Percentiles rank a stretch among this genome's conserved stretches.
Evolutionary conservation across 2,888 invertebrate genomes (phyloP).

Genomic region (Bellardia pandia): DNA sequence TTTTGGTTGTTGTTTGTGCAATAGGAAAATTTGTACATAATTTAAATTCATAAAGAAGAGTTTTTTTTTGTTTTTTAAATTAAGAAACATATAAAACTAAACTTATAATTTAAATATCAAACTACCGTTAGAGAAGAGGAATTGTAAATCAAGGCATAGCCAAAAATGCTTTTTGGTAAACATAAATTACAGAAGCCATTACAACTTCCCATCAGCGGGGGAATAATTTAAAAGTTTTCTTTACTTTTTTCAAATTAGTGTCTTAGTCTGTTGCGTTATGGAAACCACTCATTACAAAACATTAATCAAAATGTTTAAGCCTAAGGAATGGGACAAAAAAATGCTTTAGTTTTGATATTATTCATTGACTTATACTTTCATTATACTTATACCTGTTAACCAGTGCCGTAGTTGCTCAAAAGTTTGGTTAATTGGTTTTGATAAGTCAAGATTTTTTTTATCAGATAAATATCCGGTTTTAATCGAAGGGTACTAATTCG

Average conservation of each 20-base stretch:
- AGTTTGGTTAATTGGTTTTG: no score
- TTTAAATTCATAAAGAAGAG: constrained; percentile 38
- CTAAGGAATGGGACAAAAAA: neutral
- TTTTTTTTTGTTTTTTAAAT: constrained; percentile 2
- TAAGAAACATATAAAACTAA: constrained; percentile 17
- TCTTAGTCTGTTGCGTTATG: neutral
- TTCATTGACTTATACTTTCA: no score
- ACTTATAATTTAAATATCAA: constrained; percentile 36
- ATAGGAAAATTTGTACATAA: constrained; percentile 19
- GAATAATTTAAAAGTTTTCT: neutral
- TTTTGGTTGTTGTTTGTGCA: constrained; percentile 10
- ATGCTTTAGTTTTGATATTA: neutral
- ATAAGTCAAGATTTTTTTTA: no score
- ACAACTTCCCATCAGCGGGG: constrained; percentile 24
- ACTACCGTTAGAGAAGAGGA: constrained; percentile 2
- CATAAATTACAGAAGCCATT: constrained; percentile 27
- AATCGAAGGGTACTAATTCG: no score
- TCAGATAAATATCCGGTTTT: no score
- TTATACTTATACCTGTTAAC: no score
- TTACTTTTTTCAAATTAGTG: neutral
- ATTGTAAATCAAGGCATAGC: neutral
- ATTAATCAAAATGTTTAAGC: constrained; percentile 16
- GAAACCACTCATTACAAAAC: neutral
- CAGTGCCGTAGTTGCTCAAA: no score
- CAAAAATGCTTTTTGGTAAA: neutral